Evolutionary conservation across 2,797 vertebrate genomes (phyloP), one percentile per base, ranked within the genome.

Genomic region (Tapera naevia): DNA sequence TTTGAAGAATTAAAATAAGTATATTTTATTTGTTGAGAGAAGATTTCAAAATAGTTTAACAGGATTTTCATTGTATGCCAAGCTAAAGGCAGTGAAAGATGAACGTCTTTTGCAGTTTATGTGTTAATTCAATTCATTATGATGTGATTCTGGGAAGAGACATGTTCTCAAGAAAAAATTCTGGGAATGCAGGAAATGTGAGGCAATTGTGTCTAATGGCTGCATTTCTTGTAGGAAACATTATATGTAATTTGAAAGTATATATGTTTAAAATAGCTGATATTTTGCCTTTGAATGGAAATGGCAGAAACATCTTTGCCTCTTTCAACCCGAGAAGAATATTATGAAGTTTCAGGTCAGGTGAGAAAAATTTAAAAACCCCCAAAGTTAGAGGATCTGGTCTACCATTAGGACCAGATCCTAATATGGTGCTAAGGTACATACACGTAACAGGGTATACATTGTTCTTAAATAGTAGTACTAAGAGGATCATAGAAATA

Each of bases 131-230:
- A 24, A 61, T 81, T 83, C 21, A 33, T 37, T 51, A 27, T 27
- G 18, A 53, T 43, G 64, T 7, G 4, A 3, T 86, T 92, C 80
- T 71, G 25, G 48, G 82, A 93, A 94, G 16, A 81, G 17, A 43
- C 6, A 78, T 80, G 6, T 33, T 67, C 9, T 79, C 15, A 60
- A 61, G 35, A 53, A 56, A 30, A 19, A 8, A 35, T 53, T 89
- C 76, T 53, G 35, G 48, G 54, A 91, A 92, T 66, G 21, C 54
- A 91, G 91, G 66, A 94, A 93, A 54, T 57, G 8, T 79, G 88
- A 84, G 13, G 23, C 39, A 94, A 39, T 56, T 17, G 25, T 84
- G 28, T 64, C 28, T 48, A 41, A 45, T 25, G 22, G 13, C n/a
- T 54, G 33, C 1, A 0, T 67, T 91, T 79, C 64, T 91, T 39